phyloP scores from a whole-genome alignment of 2,888 invertebrate species.

The Tricholauxania praeusta region DNA sequence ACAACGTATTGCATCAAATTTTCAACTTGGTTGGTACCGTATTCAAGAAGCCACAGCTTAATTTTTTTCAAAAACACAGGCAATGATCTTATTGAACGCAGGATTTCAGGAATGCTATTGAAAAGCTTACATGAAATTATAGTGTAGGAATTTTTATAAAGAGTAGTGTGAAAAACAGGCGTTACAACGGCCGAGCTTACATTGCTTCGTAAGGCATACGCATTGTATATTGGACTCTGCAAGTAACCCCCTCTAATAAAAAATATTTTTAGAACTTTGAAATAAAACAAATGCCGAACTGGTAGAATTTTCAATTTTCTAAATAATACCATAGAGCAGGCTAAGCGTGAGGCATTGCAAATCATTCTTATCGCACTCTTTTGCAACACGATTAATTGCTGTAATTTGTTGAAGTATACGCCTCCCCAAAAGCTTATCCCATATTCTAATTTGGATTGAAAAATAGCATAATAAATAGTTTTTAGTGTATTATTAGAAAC shows the following conservation, averaged over 20 bases:
- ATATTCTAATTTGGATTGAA: too few species aligned
- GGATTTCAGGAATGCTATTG: slow-evolving; percentile 1
- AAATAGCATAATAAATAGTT: too few species aligned
- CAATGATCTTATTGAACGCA: slow-evolving; percentile 9
- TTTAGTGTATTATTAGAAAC: background rate
- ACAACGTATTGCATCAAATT: too few species aligned
- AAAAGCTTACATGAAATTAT: too few species aligned
- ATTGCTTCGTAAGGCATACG: slow-evolving; percentile 6
- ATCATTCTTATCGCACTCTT: too few species aligned
- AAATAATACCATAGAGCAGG: too few species aligned
- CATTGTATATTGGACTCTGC: background rate
- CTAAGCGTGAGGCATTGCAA: too few species aligned
- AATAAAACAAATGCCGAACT: too few species aligned
- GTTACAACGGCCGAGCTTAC: background rate
- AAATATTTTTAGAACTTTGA: background rate
- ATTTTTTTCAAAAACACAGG: background rate
- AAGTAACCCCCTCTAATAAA: background rate
- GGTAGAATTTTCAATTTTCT: too few species aligned
- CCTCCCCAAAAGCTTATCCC: too few species aligned
- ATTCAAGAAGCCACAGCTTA: background rate
- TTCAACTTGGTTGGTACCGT: background rate
- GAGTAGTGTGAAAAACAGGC: background rate
- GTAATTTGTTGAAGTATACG: too few species aligned
- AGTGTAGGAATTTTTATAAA: background rate
- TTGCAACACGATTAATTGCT: too few species aligned